Base-by-base conservation (phyloP, 2,797 vertebrate genomes). In the Buceros bicornis region DNA sequence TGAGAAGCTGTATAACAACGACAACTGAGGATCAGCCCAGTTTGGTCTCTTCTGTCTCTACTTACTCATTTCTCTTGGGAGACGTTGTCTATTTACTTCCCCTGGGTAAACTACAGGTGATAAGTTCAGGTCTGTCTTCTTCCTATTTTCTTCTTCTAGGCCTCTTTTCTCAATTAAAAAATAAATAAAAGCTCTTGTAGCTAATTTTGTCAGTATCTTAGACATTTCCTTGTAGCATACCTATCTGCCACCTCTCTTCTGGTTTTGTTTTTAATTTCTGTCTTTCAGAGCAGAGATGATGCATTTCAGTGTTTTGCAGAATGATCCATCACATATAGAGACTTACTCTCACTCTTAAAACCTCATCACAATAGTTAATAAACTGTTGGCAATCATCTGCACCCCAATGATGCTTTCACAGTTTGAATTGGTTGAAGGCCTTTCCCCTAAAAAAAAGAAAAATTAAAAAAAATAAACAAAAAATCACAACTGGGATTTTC, bases 11-110 rank as follows among this genome's bases (percentile, higher is more conserved):
- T 3, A 3, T 9, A 50, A n/a, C n/a, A 56, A 29, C 13, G 17
- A 42, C 29, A 95, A 50, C 12, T 17, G 26, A 47, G 2, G 45
- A 47, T 47, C 54, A 57, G 16, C n/a, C 33, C 89, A 35, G 74
- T 35, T 1, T 51, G 31, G 9, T 16, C 54, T 16, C 54, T 87
- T 86, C 47, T 60, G 19, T 37, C 22, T 54, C 21, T 77, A 28
- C 15, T 73, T 45, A 54, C 5, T 62, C 0, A 2, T 48, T 82
- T 48, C 4, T 90, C 19, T 37, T 16, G 13, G 31, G 20, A 28
- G 79, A 18, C 51, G 13, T 7, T 0, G 0, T 10, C 5, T 65
- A 2, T 16, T 62, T 82, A 51, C 20, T 42, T 17, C 64, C 4
- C 8, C 13, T 3, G 0, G 11, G 18, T 51, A 77, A 91, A 70